A percentile compares a stretch with the other conserved stretches of the same genome.
phyloP scores from a whole-genome alignment of 2,113 vertebrate species.

The Camelus bactrianus region DNA sequence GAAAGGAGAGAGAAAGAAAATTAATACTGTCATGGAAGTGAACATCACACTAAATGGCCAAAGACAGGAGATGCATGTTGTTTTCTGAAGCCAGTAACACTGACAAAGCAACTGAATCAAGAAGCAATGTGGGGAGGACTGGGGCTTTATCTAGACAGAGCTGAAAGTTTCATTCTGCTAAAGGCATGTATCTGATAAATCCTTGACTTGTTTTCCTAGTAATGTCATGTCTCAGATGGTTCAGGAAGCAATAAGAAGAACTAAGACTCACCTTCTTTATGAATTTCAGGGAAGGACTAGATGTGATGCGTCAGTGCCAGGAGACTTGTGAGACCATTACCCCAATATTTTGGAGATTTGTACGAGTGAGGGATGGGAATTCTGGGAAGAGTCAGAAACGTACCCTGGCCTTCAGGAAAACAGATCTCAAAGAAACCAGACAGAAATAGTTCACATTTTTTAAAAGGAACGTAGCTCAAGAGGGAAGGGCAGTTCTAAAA shows the following conservation, averaged over 20 bases:
- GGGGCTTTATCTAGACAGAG: background rate
- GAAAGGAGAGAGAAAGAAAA: slow-evolving; percentile 16
- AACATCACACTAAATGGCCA: background rate
- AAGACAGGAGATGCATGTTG: background rate
- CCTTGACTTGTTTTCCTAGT: slow-evolving; percentile 39
- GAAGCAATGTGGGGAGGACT: background rate
- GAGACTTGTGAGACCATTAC: slow-evolving; percentile 2
- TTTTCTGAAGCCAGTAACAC: background rate
- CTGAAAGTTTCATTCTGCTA: slow-evolving; percentile 51
- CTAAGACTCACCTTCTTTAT: background rate
- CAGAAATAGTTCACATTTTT: slow-evolving; percentile 56
- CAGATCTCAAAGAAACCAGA: slow-evolving; percentile 53
- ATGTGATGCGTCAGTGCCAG: background rate
- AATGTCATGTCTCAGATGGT: slow-evolving; percentile 25
- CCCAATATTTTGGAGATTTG: background rate
- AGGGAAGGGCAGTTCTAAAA: background rate
- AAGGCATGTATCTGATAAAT: slow-evolving; percentile 48
- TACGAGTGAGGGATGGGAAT: background rate
- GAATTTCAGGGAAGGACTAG: slow-evolving; percentile 61
- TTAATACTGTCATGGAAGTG: background rate
- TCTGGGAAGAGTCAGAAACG: slow-evolving; percentile 35
- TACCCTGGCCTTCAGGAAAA: slow-evolving; percentile 39
- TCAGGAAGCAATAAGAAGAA: slow-evolving; percentile 53
- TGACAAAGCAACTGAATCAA: background rate
- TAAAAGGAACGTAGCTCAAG: background rate